phyloP scores from a whole-genome alignment of 2,888 invertebrate genomes.

The Baronia brevicornis region DNA sequence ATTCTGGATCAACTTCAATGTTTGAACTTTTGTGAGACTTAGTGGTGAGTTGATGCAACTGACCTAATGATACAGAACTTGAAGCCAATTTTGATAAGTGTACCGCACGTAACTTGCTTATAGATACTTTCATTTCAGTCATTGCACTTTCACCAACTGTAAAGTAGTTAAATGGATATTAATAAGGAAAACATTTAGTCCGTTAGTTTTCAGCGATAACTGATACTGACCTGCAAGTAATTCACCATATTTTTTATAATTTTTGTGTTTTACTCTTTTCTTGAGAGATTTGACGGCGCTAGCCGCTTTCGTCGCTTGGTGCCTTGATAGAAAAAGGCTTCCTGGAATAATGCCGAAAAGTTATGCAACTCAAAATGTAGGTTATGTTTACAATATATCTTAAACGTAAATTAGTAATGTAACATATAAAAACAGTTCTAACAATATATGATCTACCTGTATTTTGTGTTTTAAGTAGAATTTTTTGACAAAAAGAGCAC shows the following conservation, averaged over 20 bases:
- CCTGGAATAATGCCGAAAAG: conserved; percentile 44
- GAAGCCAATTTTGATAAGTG: conserved; percentile 80
- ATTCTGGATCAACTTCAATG: conserved; percentile 56
- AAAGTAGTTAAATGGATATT: conserved; percentile 21
- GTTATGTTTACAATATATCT: conserved; percentile 31
- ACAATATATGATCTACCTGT: conserved; percentile 37
- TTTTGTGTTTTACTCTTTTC: conserved; percentile 64
- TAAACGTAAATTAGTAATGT: neutral
- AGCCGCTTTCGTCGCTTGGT: conserved; percentile 63
- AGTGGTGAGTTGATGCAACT: conserved; percentile 73
- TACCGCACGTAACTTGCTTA: conserved; percentile 79
- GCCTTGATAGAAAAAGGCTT: conserved; percentile 39
- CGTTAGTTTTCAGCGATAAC: conserved; percentile 7
- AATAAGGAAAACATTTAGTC: neutral
- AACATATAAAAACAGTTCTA: neutral
- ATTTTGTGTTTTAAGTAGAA: conserved; percentile 42
- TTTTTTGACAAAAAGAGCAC: conserved; percentile 63
- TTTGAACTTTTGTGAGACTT: conserved; percentile 34
- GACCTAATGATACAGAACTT: conserved; percentile 72
- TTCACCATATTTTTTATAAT: conserved; percentile 78
- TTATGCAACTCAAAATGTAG: conserved; percentile 54
- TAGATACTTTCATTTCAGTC: conserved; percentile 79
- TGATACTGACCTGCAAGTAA: conserved; percentile 77
- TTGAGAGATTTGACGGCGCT: conserved; percentile 45
- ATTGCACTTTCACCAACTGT: conserved; percentile 79